Base-by-base conservation (phyloP, 2,888 invertebrate species). In the Drosophila emarginata region DNA sequence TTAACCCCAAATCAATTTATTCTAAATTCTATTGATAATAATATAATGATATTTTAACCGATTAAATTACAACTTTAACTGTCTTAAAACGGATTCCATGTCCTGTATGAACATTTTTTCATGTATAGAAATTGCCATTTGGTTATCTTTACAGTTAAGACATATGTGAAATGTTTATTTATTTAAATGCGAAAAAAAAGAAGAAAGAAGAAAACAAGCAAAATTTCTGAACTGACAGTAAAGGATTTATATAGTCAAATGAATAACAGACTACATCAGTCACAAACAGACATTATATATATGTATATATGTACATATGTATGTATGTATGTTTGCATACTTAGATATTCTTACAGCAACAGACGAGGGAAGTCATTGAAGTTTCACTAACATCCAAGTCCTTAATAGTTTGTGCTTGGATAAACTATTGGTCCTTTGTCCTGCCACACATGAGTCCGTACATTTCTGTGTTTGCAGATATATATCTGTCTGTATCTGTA, bases 241-340 rank as follows among this genome's bases (percentile, higher is more conserved):
- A 59, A 32, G 59, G 59, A 59, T 45, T 59, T 45, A 15, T 59
- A 32, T 59, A 50, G 39, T 59, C 40, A 59, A 59, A 40, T 40
- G 40, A 59, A 28, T 59, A 59, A 18, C 40, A 59, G 45, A 45
- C 28, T 23, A 14, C 37, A 18, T 40, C 59, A 50, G 39, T 28
- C 58, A 59, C 26, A 50, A 59, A 59, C 50, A 59, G 50, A 45
- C 28, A 28, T 28, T 54, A 2, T 12, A 15, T 36, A n/a, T 15
- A 6, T 18, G 21, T 45, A 21, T 12, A 21, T 45, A 12, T 15
- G 2, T 18, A 45, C 21, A 21, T 12, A 21, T 45, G 4, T 21
- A 45, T 21, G 6, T 39, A 39, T n/a, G 4, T 28, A 28, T 5
- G 4, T 28, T 1, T n/a, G n/a, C 37, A 37, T 18, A 21, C 18